phyloP scores from a whole-genome alignment of 2,113 vertebrate genomes.

The Vireo altiloquus region DNA sequence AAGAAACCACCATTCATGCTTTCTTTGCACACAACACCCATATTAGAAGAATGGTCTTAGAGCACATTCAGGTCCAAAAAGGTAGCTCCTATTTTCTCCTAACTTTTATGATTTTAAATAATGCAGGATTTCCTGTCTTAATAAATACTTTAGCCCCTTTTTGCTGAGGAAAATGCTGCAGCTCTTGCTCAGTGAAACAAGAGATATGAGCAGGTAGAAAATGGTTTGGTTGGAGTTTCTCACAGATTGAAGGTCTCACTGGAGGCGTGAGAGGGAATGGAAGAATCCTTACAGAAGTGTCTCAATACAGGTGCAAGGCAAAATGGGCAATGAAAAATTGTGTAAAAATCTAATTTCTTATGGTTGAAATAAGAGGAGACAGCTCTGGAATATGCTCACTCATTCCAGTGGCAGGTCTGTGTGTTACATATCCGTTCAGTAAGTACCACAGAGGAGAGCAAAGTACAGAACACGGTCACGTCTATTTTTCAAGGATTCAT shows the following conservation, averaged over 20 bases:
- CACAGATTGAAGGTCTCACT: not conserved
- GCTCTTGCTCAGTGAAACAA: not conserved
- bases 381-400: not conserved
- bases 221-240: not conserved
- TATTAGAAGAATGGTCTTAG: not conserved
- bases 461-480: accelerated
- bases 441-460: not conserved
- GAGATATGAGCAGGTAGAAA: accelerated
- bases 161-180: not conserved
- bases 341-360: not conserved
- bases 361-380: not conserved
- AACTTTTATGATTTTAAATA: not conserved
- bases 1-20: not conserved
- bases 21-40: not conserved
- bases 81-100: not conserved
- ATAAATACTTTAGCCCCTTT: not conserved
- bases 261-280: not conserved
- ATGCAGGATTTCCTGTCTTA: not conserved
- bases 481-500: not conserved
- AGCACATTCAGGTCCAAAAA: not conserved
- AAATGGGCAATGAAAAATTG: not conserved
- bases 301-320: not conserved
- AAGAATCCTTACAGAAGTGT: not conserved
- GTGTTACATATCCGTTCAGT: not conserved
- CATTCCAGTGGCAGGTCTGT: not conserved